A percentile compares a stretch with the other conserved stretches of the same genome.
Evolutionary conservation across 1,140 invertebrate genomes (phyloP).

Genomic region (Acromyrmex echinatior): DNA sequence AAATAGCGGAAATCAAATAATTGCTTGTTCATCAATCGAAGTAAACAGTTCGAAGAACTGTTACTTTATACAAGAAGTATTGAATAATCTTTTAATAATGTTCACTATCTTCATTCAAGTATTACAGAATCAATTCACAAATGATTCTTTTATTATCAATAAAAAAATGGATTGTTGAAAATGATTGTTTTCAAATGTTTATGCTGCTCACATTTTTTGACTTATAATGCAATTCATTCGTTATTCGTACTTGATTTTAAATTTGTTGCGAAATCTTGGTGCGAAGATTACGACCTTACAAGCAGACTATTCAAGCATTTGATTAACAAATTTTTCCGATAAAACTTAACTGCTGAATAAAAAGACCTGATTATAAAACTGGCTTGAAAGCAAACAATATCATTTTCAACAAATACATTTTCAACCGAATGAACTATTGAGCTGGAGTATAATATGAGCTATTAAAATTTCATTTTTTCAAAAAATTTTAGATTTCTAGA

Average conservation of each 20-base stretch:
- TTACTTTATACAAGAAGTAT: not conserved
- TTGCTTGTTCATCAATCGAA: not conserved
- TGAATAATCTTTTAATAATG: not conserved
- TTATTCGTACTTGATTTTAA: not conserved
- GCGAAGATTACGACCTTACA: not conserved
- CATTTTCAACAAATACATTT: slow-evolving; percentile 7
- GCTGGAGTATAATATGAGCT: not conserved
- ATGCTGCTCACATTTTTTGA: not conserved
- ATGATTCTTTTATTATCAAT: not conserved
- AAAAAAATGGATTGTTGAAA: not conserved
- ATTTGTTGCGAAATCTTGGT: not conserved
- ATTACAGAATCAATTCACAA: not conserved
- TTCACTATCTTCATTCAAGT: not conserved
- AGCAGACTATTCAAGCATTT: not conserved
- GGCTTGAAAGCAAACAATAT: not conserved
- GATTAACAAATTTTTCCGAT: slow-evolving; percentile 44
- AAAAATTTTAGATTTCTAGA: not conserved
- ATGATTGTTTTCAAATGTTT: not conserved
- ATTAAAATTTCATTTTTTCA: not conserved
- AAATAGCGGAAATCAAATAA: not conserved
- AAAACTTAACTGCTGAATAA: not conserved
- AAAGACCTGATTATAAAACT: slow-evolving; percentile 1
- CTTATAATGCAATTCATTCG: not conserved
- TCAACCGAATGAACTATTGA: not conserved
- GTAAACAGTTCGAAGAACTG: slow-evolving; percentile 2